Base-by-base conservation (phyloP, 2,797 vertebrate species). In the Helicolenus hilgendorfi region DNA sequence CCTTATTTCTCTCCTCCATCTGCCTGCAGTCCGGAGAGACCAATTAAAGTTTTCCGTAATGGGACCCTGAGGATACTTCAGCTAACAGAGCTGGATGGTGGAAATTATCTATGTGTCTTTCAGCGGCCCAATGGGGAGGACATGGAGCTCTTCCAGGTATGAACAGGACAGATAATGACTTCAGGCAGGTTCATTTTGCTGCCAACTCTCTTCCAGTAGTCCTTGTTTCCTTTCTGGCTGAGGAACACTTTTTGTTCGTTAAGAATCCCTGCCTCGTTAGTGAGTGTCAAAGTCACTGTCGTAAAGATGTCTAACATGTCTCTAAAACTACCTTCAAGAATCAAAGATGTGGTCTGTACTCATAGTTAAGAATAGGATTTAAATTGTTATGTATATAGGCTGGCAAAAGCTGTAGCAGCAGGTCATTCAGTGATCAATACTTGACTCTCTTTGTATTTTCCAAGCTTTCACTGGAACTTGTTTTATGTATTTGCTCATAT, bases 21-120 rank as follows among this genome's bases (percentile, higher is more conserved):
- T 92, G 35, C 69, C 63, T 85, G 45, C 89, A 98, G 97, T 91
- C 96, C 96, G 18, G 96, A 97, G 87, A 97, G 97, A 89, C 96
- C 97, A 35, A 91, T 97, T 84, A 96, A 95, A 80, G 97, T 95
- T 64, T 98, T 97, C 88, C 91, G 70, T 71, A 98, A 98, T 81
- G 98, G 98, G 60, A 98, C 97, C 45, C 94, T 98, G 56, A 96
- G 97, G 89, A 97, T 98, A 85, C 95, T 97, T 74, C 96, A 96
- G 80, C 92, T 98, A 76, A 97, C 97, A 13, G 97, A 97, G 81
- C 70, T 95, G 79, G 97, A 98, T 83, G 95, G 92, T 63, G 98
- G 98, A 84, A 97, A 94, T 89, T 98, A 98, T 89, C 70, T 96
- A 69, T 98, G 97, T 71, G 87, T 97, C 91, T 97, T 97, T 88